Evolutionary conservation across 92 coral and sea anemone genomes (phyloP).

Genomic region (Paramuricea clavata): DNA sequence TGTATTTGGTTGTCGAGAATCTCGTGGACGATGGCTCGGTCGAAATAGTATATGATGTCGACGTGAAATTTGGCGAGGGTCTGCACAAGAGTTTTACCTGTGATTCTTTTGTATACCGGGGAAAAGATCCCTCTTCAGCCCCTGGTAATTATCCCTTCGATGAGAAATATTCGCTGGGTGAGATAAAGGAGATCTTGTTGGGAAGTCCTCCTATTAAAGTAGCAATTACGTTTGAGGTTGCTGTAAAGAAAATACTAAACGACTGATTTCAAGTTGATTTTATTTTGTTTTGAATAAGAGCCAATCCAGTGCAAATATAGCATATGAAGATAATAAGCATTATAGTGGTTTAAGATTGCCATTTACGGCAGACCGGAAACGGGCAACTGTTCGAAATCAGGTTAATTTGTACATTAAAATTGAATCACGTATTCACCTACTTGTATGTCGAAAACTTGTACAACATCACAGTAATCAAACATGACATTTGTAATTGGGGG

Average conservation of each 20-base stretch:
- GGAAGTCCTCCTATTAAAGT: constrained; percentile 16
- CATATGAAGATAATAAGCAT: too few species aligned
- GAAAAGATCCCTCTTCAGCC: neutral
- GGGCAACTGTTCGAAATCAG: too few species aligned
- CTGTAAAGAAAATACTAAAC: constrained; percentile 18
- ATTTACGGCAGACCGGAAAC: too few species aligned
- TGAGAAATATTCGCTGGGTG: neutral
- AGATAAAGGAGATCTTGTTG: constrained; percentile 10
- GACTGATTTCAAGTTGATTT: neutral
- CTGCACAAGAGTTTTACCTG: constrained; percentile 33
- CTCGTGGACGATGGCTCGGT: constrained; percentile 10
- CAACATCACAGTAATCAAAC: too few species aligned
- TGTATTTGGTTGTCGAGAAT: constrained; percentile 27
- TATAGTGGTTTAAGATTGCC: too few species aligned
- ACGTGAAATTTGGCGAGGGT: constrained; percentile 24
- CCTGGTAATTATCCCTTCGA: constrained; percentile 15
- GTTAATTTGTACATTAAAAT: too few species aligned
- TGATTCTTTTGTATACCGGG: constrained; percentile 11
- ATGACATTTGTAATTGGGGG: too few species aligned
- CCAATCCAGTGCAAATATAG: too few species aligned
- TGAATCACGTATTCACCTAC: too few species aligned
- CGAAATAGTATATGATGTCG: constrained; percentile 8
- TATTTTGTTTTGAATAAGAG: too few species aligned
- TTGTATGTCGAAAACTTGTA: too few species aligned
- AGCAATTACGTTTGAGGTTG: constrained; percentile 16